Base-by-base conservation (phyloP, 1,140 invertebrate species). In the Hestina assimilis region DNA sequence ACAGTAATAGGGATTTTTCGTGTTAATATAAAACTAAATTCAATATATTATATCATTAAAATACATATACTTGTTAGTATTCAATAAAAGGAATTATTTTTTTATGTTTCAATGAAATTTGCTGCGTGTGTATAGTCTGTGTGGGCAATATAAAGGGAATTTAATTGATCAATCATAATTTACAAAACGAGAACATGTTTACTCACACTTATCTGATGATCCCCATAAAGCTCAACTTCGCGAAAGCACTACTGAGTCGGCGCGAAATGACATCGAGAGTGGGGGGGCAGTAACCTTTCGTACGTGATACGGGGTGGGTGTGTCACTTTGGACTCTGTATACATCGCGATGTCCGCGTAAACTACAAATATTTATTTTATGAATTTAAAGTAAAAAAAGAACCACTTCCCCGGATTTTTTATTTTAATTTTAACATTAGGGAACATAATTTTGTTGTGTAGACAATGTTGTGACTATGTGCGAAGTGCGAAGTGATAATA, bases 161-260 rank as follows among this genome's bases (percentile, higher is more conserved):
- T 54, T 46, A 38, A 55, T 33, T 23, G 41, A 35, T 46, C 42
- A 55, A 55, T 55, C 52, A 46, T 20, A 45, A 46, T 55, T 26
- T 42, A 46, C 42, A 35, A 46, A 55, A 35, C 26, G 41, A 55
- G 40, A 23, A 15, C 38, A 26, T 55, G 42, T 46, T 55, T 55
- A 45, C 46, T 51, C 33, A 38, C 43, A 59, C 59, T 71, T 68
- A 66, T 59, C 66, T 43, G 56, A 63, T 63, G 63, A 74, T 77
- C 65, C 69, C 69, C 68, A 72, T 76, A 72, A 72, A 78, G 75
- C 67, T 69, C 64, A 66, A 63, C 63, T 62, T 70, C 60, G 80
- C 80, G 68, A 83, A 85, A 86, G 75, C 58, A 43, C 46, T 75
- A 82, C 75, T 72, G 84, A 82, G 84, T 83, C 81, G 81, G 82